Conservation (phyloP, 2,113 vertebrate genomes). For the Nothoprocta perdicaria region DNA sequence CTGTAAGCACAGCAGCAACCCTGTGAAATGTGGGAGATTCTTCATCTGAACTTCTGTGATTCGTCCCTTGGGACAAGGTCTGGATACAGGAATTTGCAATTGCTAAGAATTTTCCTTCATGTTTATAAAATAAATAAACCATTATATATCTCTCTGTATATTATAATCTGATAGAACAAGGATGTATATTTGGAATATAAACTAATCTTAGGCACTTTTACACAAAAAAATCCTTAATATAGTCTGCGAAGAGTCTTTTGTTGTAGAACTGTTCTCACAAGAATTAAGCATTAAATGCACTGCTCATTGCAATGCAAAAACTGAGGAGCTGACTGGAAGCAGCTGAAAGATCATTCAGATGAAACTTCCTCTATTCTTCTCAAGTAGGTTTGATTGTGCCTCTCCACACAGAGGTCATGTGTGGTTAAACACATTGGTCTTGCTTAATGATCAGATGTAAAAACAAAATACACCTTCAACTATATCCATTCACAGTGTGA, state of each 20-base stretch:
- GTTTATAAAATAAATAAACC: neutral
- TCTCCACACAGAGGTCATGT: neutral
- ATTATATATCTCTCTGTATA: too few relatives aligned
- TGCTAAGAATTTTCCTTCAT: neutral
- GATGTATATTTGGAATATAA: fast-evolving
- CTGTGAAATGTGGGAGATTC: neutral
- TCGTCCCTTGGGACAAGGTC: neutral
- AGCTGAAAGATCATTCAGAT: neutral
- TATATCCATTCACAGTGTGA: neutral
- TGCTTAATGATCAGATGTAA: neutral
- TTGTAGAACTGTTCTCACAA: neutral
- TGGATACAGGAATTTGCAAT: neutral
- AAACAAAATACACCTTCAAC: neutral
- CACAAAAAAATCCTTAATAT: neutral
- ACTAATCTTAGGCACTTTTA: neutral
- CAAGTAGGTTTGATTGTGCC: neutral
- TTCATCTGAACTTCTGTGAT: neutral
- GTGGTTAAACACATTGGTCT: neutral
- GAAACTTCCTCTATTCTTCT: neutral
- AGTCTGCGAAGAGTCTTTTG: neutral
- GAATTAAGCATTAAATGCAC: neutral
- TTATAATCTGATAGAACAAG: neutral
- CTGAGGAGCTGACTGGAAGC: neutral
- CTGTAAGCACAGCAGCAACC: neutral
- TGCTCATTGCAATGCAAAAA: neutral